Percentiles rank a stretch among this genome's conserved stretches.
Evolutionary conservation across 2,113 vertebrate species (phyloP).

Genomic region (Struthidea cinerea): DNA sequence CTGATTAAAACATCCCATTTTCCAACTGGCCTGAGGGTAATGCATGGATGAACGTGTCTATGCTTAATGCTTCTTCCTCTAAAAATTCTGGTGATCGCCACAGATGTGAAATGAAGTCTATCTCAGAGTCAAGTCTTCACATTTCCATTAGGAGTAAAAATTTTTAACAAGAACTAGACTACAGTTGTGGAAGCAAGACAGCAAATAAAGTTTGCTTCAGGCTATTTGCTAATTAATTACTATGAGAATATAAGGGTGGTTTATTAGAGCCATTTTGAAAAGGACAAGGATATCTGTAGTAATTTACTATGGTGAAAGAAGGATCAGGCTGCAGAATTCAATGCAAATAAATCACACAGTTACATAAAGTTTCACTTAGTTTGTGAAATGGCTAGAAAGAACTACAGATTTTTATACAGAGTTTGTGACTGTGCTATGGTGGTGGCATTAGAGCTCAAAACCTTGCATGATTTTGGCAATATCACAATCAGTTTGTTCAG

Average conservation of each 20-base stretch:
- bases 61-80: not conserved
- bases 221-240: not conserved
- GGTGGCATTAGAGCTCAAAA: not conserved
- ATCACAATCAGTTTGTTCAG: not conserved
- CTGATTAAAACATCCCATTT: constrained; percentile 26
- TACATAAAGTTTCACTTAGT: not conserved
- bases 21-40: not conserved
- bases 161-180: not conserved
- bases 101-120: not conserved
- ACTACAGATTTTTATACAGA: not conserved
- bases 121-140: not conserved
- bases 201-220: not conserved
- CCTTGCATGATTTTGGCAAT: not conserved
- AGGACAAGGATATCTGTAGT: not conserved
- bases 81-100: not conserved
- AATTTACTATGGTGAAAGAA: not conserved
- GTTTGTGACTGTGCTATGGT: not conserved
- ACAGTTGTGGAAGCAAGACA: not conserved
- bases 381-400: not conserved
- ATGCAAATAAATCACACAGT: not conserved
- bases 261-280: not conserved
- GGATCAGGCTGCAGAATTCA: not conserved
- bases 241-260: not conserved
- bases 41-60: not conserved
- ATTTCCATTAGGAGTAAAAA: not conserved